Evolutionary conservation across 2,797 vertebrate species (phyloP).

Genomic region (Bradypodion ventrale): DNA sequence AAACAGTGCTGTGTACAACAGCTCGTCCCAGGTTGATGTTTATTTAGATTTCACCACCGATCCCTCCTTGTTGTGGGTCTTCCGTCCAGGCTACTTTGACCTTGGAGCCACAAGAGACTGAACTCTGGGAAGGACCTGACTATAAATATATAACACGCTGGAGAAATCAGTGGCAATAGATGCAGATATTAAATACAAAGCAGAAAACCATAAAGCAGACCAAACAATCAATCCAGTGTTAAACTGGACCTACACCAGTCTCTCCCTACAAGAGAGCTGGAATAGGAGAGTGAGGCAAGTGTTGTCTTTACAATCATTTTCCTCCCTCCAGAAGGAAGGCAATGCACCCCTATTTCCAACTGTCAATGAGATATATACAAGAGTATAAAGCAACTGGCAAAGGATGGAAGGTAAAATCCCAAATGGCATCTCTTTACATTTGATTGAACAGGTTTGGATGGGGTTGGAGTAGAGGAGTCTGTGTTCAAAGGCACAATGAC

Average conservation of each 20-base stretch:
- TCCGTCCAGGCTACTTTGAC: background rate
- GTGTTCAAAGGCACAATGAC: background rate
- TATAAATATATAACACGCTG: background rate
- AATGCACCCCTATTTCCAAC: no score
- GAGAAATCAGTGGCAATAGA: no score
- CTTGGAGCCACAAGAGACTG: background rate
- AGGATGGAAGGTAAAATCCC: background rate
- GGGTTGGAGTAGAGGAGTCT: background rate
- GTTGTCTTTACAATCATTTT: background rate
- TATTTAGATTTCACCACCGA: background rate
- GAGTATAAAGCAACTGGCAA: background rate
- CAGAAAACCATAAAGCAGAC: background rate
- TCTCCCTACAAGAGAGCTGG: background rate
- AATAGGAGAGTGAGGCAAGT: no score
- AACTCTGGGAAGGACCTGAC: no score
- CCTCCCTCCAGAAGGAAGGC: no score
- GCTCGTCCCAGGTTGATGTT: background rate
- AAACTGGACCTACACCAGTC: background rate
- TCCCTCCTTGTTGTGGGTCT: background rate
- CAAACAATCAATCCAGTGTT: background rate
- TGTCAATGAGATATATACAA: background rate
- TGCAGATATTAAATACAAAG: background rate
- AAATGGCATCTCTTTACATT: background rate
- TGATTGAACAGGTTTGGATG: no score
- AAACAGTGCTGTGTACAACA: background rate